Conservation (phyloP, 2,888 invertebrate genomes). For the Subacronicta megacephala region DNA sequence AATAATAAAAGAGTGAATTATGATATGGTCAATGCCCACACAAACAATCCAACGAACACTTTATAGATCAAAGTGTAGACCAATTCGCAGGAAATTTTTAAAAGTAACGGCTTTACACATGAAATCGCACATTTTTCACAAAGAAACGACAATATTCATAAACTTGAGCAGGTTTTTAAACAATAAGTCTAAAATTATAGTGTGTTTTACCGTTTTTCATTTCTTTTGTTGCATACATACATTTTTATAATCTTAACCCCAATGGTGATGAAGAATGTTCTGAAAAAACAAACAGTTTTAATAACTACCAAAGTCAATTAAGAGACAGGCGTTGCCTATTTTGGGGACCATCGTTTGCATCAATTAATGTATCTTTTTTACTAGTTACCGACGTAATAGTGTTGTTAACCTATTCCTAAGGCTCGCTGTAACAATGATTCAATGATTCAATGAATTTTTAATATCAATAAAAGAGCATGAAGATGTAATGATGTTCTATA, state of each 20-base stretch:
- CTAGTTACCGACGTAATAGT: too few species aligned
- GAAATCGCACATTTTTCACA: slow-evolving; percentile 27
- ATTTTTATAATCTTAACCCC: slow-evolving; percentile 10
- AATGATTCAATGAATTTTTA: too few species aligned
- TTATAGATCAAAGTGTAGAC: slow-evolving; percentile 41
- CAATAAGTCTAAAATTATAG: slow-evolving; percentile 28
- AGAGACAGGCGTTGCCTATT: too few species aligned
- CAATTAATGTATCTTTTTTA: too few species aligned
- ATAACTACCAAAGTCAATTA: too few species aligned
- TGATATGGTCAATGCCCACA: slow-evolving; percentile 17
- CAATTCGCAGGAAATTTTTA: slow-evolving; percentile 37
- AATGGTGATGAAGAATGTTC: slow-evolving; percentile 1
- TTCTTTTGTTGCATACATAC: slow-evolving; percentile 12
- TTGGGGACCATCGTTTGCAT: too few species aligned
- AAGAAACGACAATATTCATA: slow-evolving; percentile 39
- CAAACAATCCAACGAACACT: slow-evolving; percentile 7
- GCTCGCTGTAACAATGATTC: too few species aligned
- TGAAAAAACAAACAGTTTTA: neutral
- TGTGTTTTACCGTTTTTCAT: slow-evolving; percentile 37
- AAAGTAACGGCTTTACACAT: slow-evolving; percentile 30
- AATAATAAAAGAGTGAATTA: too few species aligned
- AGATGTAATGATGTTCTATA: neutral
- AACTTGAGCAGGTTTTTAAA: slow-evolving; percentile 40
- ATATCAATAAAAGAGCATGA: neutral
- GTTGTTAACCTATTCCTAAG: too few species aligned